A percentile compares a stretch with the other conserved stretches of the same genome.
These are phyloP conservation scores for Chlorodrepanis virens DNA, from an alignment of 2,113 vertebrate species.

Conservation along the genomic window DNA sequence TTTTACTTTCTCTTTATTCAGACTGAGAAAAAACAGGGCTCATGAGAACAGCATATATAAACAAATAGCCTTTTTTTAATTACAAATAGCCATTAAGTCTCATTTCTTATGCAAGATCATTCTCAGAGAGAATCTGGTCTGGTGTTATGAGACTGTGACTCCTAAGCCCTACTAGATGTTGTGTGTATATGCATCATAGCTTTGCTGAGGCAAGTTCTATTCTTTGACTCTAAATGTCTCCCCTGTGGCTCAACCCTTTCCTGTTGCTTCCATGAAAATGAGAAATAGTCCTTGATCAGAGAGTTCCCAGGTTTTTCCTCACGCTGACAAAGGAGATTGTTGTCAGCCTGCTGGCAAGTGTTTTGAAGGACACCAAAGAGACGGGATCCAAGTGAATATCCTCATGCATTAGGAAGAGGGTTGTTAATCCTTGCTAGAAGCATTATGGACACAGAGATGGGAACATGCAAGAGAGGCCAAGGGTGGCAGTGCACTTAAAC, in stretches of 20 bases:
- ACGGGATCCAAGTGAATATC: neutral
- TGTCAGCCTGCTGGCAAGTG: constrained; percentile 25
- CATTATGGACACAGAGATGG: neutral
- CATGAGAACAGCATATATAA: neutral
- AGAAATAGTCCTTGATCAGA: neutral
- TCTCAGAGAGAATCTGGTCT: neutral
- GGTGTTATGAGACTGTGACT: neutral
- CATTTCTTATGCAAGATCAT: neutral
- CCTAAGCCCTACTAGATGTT: neutral
- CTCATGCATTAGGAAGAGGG: neutral
- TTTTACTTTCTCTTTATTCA: constrained; percentile 12
- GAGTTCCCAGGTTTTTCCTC: constrained; percentile 34
- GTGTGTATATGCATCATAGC: neutral
- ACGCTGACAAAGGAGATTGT: constrained; percentile 23
- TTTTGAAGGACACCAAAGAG: constrained; percentile 5
- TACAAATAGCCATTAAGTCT: constrained; percentile 37
- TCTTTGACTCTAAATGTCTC: constrained; percentile 36
- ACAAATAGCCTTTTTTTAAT: constrained; percentile 19
- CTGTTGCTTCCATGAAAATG: constrained; percentile 60
- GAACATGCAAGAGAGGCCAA: neutral
- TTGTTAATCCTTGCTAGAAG: neutral
- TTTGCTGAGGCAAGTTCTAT: neutral
- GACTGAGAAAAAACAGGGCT: neutral
- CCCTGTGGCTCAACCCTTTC: constrained; percentile 39
- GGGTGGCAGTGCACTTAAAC: neutral